These are phyloP conservation scores for Synaphobranchus kaupii DNA, from an alignment of 2,797 vertebrate species.

Conservation along the genomic window DNA sequence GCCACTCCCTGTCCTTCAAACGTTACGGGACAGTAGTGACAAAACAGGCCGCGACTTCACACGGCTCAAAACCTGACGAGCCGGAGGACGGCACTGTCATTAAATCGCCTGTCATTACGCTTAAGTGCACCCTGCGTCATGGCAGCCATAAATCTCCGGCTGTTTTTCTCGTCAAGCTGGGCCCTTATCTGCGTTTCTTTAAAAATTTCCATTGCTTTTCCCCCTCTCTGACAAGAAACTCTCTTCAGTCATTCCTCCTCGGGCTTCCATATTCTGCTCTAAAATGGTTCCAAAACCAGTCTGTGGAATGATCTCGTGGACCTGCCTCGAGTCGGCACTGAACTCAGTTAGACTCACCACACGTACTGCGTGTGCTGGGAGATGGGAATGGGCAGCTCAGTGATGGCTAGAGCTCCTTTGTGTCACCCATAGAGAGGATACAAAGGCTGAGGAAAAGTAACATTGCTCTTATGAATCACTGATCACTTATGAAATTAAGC, in stretches of 20 bases:
- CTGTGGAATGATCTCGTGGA: not conserved
- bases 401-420: not conserved
- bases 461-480: not conserved
- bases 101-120: slow-evolving; percentile 8
- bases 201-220: not conserved
- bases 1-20: not conserved
- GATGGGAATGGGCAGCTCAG: not conserved
- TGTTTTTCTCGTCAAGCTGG: slow-evolving; percentile 4
- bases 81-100: not conserved
- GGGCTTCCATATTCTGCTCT: not conserved
- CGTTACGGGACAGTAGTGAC: not conserved
- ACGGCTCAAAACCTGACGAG: not conserved
- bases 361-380: not conserved
- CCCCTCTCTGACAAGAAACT: not conserved
- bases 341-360: not conserved
- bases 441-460: no score
- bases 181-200: not conserved
- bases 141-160: not conserved
- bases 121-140: not conserved
- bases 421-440: not conserved
- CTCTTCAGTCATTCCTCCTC: not conserved
- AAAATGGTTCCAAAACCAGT: not conserved
- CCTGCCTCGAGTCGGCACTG: no score
- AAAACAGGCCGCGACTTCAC: not conserved
- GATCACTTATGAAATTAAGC: not conserved